Evolutionary conservation across 1,140 invertebrate species (phyloP).

Genomic region (Brachionus rubens): DNA sequence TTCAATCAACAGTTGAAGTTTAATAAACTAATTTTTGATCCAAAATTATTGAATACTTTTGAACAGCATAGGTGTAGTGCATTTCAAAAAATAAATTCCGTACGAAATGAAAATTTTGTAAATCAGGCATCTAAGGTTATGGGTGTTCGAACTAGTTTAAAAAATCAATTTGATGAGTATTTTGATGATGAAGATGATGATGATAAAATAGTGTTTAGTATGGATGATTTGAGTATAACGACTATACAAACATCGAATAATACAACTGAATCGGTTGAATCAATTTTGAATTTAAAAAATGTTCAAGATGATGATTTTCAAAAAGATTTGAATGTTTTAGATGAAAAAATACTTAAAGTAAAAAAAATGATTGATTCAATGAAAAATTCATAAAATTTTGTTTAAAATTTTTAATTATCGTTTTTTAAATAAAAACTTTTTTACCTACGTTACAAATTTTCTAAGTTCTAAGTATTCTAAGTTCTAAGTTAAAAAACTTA

Average conservation of each 20-base stretch:
- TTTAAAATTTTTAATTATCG: no score
- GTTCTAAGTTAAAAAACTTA: no score
- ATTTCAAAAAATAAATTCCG: background rate
- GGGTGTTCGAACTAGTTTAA: background rate
- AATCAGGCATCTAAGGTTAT: background rate
- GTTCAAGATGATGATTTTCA: slow-evolving; percentile 28
- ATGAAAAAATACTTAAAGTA: slow-evolving; percentile 27
- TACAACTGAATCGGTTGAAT: background rate
- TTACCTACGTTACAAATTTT: no score
- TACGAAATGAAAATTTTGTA: background rate
- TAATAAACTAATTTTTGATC: background rate
- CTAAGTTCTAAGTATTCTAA: no score
- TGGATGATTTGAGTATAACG: slow-evolving; percentile 40
- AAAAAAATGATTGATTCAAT: slow-evolving; percentile 41
- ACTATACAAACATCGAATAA: slow-evolving; percentile 5
- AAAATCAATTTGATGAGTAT: slow-evolving; percentile 30
- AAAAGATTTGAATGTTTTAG: slow-evolving; percentile 28
- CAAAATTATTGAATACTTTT: background rate
- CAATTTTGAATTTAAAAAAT: background rate
- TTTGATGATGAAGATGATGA: slow-evolving; percentile 35
- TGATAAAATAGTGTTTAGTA: slow-evolving; percentile 32
- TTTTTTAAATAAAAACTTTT: no score
- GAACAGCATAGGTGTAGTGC: background rate
- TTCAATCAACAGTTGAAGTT: slow-evolving; percentile 5
- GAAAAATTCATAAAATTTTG: slow-evolving; percentile 27